phyloP scores from a whole-genome alignment of 1,140 invertebrate species.

The Drosophila seguyi region DNA sequence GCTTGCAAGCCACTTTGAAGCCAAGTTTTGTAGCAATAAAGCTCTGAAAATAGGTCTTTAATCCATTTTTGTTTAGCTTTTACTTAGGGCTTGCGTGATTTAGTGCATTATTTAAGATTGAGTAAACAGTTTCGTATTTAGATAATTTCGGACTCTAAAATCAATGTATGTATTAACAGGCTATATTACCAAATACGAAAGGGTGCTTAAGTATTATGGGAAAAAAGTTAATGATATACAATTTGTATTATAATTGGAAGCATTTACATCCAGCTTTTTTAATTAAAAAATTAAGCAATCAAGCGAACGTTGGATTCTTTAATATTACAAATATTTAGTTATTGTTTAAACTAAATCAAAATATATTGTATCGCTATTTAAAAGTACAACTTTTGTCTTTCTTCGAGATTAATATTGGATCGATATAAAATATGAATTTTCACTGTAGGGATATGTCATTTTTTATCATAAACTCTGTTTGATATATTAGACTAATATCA shows the following conservation, averaged over 20 bases:
- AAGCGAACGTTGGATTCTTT: too few species aligned
- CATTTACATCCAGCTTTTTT: neutral
- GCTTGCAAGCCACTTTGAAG: neutral
- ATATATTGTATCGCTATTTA: too few species aligned
- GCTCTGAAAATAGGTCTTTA: neutral
- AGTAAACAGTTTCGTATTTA: neutral
- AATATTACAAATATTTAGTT: too few species aligned
- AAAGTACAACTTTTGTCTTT: too few species aligned
- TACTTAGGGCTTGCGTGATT: neutral
- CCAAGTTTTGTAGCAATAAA: neutral
- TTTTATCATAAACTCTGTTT: too few species aligned
- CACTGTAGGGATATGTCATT: too few species aligned
- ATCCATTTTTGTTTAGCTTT: neutral
- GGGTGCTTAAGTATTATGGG: neutral
- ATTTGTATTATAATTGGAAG: neutral
- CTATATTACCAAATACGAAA: fast-evolving
- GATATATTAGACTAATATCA: too few species aligned
- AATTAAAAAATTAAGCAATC: too few species aligned
- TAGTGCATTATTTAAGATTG: neutral
- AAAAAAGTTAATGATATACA: neutral
- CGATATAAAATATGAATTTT: too few species aligned
- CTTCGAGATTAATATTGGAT: too few species aligned
- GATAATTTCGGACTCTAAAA: neutral
- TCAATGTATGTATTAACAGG: neutral
- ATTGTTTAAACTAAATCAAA: too few species aligned